phyloP scores from a whole-genome alignment of 2,888 invertebrate genomes.

The Caenorhabditis sulstoni region DNA sequence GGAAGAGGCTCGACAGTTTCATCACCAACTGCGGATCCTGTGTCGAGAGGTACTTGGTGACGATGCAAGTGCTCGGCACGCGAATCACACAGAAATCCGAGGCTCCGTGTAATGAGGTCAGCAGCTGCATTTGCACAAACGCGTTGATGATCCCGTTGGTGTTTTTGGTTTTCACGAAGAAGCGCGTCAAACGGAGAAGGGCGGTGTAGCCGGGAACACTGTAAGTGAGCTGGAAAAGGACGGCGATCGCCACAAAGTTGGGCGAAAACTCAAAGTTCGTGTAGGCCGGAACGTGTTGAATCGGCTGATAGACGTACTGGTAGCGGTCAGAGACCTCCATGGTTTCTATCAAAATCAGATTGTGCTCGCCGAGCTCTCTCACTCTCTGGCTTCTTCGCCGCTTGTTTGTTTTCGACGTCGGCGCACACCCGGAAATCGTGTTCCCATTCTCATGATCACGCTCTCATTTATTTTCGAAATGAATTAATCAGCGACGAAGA shows the following conservation, averaged over 20 bases:
- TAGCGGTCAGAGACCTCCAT: neutral
- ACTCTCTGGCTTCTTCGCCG: no score
- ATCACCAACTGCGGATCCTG: neutral
- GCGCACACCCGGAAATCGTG: no score
- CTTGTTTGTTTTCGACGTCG: no score
- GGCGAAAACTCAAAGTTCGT: neutral
- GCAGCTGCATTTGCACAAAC: conserved; percentile 13
- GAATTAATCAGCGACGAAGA: no score
- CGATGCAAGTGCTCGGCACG: neutral
- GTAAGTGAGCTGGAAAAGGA: neutral
- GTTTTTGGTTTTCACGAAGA: neutral
- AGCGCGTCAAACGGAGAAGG: neutral
- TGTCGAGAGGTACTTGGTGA: neutral
- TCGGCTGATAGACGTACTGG: neutral
- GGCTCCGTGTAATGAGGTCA: neutral
- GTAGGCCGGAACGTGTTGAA: neutral
- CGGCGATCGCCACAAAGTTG: neutral
- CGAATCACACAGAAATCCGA: conserved; percentile 2
- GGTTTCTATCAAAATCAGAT: no score
- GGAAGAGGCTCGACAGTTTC: neutral
- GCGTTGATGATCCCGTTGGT: conserved; percentile 1
- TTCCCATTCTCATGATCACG: no score
- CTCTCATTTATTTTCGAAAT: no score
- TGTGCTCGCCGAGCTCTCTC: no score
- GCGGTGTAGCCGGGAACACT: neutral